A percentile compares a stretch with the other conserved stretches of the same genome.
Evolutionary conservation across 2,113 vertebrate genomes (phyloP).

Genomic region (Lasiurus borealis): DNA sequence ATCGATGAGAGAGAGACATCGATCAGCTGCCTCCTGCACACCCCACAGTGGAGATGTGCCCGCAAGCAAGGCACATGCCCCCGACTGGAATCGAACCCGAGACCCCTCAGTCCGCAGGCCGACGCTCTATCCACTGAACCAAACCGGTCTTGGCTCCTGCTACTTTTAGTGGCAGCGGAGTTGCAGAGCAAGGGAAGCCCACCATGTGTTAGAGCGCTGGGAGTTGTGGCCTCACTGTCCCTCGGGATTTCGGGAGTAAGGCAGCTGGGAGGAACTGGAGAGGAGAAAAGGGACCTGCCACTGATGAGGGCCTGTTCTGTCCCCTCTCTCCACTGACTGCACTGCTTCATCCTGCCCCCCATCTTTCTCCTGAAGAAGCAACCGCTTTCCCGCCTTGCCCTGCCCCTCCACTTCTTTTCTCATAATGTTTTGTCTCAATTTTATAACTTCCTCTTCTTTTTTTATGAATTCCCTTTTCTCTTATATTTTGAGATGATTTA

Average conservation of each 20-base stretch:
- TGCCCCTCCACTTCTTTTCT: neutral
- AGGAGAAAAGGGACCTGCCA: fast-evolving
- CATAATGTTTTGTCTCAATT: neutral
- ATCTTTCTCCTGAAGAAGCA: neutral
- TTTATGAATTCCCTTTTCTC: neutral
- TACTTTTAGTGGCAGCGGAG: neutral
- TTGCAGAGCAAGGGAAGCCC: neutral
- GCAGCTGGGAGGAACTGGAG: neutral
- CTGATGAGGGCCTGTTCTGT: fast-evolving
- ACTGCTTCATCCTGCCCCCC: fast-evolving
- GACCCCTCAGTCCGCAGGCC: too few relatives aligned
- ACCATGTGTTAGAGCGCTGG: fast-evolving
- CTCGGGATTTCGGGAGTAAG: neutral
- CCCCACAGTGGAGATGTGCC: too few relatives aligned
- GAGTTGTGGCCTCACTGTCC: too few relatives aligned
- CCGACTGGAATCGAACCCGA: too few relatives aligned
- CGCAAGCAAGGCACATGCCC: too few relatives aligned
- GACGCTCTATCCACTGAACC: too few relatives aligned
- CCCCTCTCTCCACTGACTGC: neutral
- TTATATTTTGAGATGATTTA: neutral
- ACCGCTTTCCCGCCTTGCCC: neutral
- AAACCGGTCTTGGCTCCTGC: too few relatives aligned
- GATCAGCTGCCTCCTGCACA: too few relatives aligned
- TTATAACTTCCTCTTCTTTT: neutral
- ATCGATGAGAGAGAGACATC: too few relatives aligned